Percentiles rank a stretch among this genome's conserved stretches.
Evolutionary conservation across 2,113 vertebrate genomes (phyloP).

Genomic region (Chaetops frenatus): DNA sequence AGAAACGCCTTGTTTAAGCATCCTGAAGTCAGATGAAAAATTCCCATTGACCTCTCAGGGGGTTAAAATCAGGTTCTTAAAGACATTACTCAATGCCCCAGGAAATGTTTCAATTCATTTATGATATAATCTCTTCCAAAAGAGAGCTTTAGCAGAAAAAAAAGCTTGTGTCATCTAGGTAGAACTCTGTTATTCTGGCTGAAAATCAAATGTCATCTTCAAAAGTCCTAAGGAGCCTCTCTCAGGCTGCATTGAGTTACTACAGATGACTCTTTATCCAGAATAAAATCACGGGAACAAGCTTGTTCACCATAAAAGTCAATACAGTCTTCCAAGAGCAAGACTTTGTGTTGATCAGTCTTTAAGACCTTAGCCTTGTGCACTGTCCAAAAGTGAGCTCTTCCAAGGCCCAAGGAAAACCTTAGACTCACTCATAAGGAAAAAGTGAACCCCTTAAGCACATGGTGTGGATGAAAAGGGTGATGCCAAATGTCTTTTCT

Average conservation of each 20-base stretch:
- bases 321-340: conserved; percentile 64
- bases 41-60: background rate
- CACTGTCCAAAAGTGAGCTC: conserved; percentile 47
- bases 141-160: background rate
- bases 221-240: conserved; percentile 66
- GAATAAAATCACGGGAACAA: conserved; percentile 37
- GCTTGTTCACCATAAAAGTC: conserved; percentile 37
- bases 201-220: conserved; percentile 51
- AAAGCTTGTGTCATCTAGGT: background rate
- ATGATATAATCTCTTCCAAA: background rate
- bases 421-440: background rate
- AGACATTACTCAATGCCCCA: background rate
- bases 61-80: background rate
- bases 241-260: conserved; percentile 62
- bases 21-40: background rate
- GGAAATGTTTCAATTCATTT: background rate
- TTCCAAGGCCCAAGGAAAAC: conserved; percentile 36
- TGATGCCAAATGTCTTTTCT: background rate
- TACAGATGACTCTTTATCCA: conserved; percentile 46
- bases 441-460: background rate
- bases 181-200: background rate
- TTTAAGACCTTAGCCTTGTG: background rate
- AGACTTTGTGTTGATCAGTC: conserved; percentile 61
- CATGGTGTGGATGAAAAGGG: background rate
- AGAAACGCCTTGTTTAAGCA: background rate